Evolutionary conservation across 23 tunicate species (phyloP).

Genomic region (Phallusia fumigata): DNA sequence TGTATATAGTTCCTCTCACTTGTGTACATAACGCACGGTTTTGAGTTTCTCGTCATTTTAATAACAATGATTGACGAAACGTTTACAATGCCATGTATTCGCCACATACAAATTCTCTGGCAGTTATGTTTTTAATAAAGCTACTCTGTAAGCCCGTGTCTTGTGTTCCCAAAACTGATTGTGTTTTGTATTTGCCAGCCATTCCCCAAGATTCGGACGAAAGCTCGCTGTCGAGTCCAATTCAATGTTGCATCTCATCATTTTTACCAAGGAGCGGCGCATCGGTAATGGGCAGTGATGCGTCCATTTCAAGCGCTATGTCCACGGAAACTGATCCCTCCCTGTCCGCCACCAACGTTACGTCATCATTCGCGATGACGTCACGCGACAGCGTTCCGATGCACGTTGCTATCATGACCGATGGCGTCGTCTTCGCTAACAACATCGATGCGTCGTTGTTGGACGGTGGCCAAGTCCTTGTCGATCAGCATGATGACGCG

Average conservation of each 20-base stretch:
- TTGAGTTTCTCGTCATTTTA: no score
- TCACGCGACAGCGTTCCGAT: neutral
- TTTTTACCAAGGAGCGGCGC: neutral
- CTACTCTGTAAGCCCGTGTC: no score
- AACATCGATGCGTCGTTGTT: neutral
- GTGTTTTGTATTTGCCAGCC: neutral
- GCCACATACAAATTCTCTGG: no score
- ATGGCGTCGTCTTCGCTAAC: neutral
- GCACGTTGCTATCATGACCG: neutral
- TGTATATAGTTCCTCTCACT: no score
- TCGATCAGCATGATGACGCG: neutral
- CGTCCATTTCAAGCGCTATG: slow-evolving; percentile 16
- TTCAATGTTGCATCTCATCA: slow-evolving; percentile 25
- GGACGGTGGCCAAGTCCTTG: neutral
- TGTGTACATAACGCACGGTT: no score
- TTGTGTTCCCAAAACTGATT: no score
- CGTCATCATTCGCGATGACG: slow-evolving; percentile 19
- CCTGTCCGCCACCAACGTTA: slow-evolving; percentile 9
- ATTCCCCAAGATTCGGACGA: neutral
- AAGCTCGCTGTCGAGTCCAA: slow-evolving; percentile 15
- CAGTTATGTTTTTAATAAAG: no score
- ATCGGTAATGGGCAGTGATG: neutral
- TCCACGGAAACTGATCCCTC: slow-evolving; percentile 30
- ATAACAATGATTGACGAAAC: no score
- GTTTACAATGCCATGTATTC: no score